Evolutionary conservation across 2,888 invertebrate genomes (phyloP), one percentile per base, ranked within the genome.

Genomic region (Willowsia nigromaculata): DNA sequence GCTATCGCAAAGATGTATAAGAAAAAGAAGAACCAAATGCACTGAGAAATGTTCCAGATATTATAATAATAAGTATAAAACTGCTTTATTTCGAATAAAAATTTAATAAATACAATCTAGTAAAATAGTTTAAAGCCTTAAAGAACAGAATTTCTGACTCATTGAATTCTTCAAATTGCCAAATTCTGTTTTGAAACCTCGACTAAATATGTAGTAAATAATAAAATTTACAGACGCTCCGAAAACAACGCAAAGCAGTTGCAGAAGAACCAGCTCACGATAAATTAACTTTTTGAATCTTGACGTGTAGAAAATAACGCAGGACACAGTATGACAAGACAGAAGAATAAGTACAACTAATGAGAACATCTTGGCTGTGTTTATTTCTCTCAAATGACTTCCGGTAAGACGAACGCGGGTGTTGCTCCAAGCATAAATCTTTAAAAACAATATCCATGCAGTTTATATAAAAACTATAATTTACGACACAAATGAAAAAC

Each of bases 341-440:
- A 87, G 5, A 3, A 87, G 37, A 22, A 87, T 43, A 0, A 87
- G 1, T 0, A 82, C 82, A 7, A 87, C 59, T 0, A 81, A 7
- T 2, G 87, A 87, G 13, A 87, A 82, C 81, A 87, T 87, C 59
- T 81, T 87, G 1, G 87, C 87, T 2, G 82, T 56, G 37, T 81
- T 68, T 1, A 87, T 82, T 56, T 87, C 87, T 18, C 56, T n/a
- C 68, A 5, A 27, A 0, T 87, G 81, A 18, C 9, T 25, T 18
- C 71, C 40, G 13, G 80, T 81, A 9, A 81, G 4, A 6, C 65
- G 11, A 7, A 22, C 33, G 22, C 87, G 43, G 13, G 2, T 30
- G 18, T 59, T 53, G 68, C 13, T 87, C 87, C 87, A 87, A n/a
- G 13, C 6, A 13, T 81, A 71, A 74, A 87, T 87, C 87, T 87